Base-by-base conservation (phyloP, 2,888 invertebrate species). In the Eupithecia tripunctaria region DNA sequence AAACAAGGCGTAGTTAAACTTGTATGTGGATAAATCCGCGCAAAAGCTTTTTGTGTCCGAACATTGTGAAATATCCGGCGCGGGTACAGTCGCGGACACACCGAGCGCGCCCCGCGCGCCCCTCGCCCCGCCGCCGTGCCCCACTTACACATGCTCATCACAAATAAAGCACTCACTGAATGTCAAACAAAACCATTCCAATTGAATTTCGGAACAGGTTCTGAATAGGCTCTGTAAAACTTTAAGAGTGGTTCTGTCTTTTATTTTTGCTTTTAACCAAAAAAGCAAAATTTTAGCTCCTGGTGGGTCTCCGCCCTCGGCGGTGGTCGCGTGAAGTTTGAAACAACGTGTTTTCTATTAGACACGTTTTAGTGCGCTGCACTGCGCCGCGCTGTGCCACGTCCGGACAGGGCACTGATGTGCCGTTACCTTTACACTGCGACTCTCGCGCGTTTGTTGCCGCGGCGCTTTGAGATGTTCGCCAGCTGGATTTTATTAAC, bases 21-120 rank as follows among this genome's bases (percentile, higher is more conserved):
- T 75, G 75, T 72, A 75, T 67, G 75, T 41, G 71, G 69, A 75
- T 74, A 66, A 74, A 74, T 75, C 51, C 25, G 74, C 56, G 69
- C 51, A 70, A 74, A 74, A 70, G 70, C 64, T 75, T 75, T 75
- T 75, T 71, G 74, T 71, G 60, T 18, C 25, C 38, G 74, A 66
- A 74, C 41, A 59, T 56, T 59, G 63, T 66, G 43, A 27, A 70
- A 69, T 74, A 51, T 67, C 25, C 60, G 62, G 51, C 38, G 65
- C 41, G 66, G 71, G 43, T 60, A 36, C 32, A 25, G 41, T n/a
- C 25, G 25, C 59, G 18, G 18, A 60, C 12, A 64, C 62, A 63
- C 62, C 62, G 64, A 5, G 38, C 12, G n/a, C 36, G 12, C 14
- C 18, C 32, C 29, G 18, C 0, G n/a, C 43, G 25, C 32, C 18